Base-by-base conservation (phyloP, 2,888 invertebrate genomes). In the Clistopyga incitator region DNA sequence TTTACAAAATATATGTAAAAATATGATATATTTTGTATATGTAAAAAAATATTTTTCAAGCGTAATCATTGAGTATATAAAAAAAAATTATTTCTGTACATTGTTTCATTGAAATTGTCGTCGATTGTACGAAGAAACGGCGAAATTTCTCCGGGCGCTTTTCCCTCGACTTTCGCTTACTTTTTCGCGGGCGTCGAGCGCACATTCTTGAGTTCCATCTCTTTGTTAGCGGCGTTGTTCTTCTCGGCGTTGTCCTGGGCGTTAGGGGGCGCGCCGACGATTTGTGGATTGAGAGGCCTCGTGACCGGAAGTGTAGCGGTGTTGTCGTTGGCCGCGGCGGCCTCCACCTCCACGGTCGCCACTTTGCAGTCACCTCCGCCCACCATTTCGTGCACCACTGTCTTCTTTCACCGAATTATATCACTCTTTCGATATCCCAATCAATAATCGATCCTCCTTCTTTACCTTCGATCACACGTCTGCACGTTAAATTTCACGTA, bases 271-370 rank as follows among this genome's bases (percentile, higher is more conserved):
- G 96, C 95, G 86, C 94, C 94, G 38, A 85, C 84, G 59, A 84
- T 85, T 86, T 93, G 92, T 90, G 95, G 95, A 90, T 95, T 95
- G 92, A 95, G 94, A 61, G 96, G 96, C 91, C 97, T 95, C 85
- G 97, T 97, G 82, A 97, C 97, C 89, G 97, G 97, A 93, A 97
- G 95, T 59, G 97, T 97, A 93, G 97, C 97, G 96, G 97, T 97
- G 93, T 97, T 97, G 95, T 97, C 97, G 87, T 93, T 92, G 38
- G 92, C 92, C 72, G 94, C 94, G 89, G 97, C 96, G 87, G 97
- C 95, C 94, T 97, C 97, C 91, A 97, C 95, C 94, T 97, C 97
- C 90, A 98, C 98, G 82, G 97, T 97, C 89, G 97, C 96, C 93
- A 97, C 97, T 95, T 97, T 97, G 94, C 97, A 96, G 94, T 97